Base-by-base conservation (phyloP, 2,113 vertebrate genomes). In the Pterocles orientalis region DNA sequence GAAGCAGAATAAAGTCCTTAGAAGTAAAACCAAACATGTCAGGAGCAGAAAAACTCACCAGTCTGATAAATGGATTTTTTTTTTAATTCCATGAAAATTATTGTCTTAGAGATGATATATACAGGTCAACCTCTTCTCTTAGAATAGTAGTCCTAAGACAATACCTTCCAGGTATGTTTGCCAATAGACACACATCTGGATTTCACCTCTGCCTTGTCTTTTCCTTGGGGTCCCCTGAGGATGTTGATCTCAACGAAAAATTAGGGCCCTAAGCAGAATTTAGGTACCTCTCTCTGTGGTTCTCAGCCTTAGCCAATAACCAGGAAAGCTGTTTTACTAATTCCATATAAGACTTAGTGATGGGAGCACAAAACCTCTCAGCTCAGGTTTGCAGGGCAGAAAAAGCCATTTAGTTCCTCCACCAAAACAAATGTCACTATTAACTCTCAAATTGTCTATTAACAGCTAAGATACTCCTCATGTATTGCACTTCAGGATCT, bases 301-400 rank as follows among this genome's bases (percentile, higher is more conserved):
- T 50, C 17, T 77, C 26, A 57, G 4, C 18, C 20, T 69, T 68
- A 78, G 8, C 12, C 54, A 69, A 36, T 29, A 85, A 88, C 6
- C 15, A 71, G 36, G 17, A 79, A 61, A 79, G 6, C 3, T 53
- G 25, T 39, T 93, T 61, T 70, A 64, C 18, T 60, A 26, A 62
- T 80, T 71, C 41, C 13, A 3, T 24, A 4, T 2, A 6, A 0
- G 1, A 4, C 14, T 86, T 66, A 14, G 5, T 8, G 77, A 25
- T 13, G 10, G 18, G 28, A 60, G 13, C n/a, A 50, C 26, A 25
- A 64, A 48, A 68, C 18, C 6, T 71, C 29, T 62, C 66, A 65
- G 20, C 19, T 41, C 56, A 54, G 8, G 14, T 69, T 83, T 85
- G 23, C 48, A 81, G 47, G 75, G 31, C 12, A 43, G 14, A 17